Base-by-base conservation (phyloP, 2,888 invertebrate species). In the Boloria euphrosyne region DNA sequence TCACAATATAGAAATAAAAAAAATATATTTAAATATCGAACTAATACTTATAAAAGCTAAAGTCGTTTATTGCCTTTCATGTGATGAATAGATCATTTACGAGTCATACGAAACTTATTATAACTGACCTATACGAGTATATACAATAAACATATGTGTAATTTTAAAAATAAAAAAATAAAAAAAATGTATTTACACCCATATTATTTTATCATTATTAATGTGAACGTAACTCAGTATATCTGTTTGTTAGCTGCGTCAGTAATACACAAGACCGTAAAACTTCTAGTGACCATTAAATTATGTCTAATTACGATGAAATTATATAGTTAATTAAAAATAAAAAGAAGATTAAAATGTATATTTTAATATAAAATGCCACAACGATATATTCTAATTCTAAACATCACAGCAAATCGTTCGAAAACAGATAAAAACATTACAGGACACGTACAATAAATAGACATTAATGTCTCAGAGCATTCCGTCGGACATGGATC, bases 381-480 rank as follows among this genome's bases (percentile, higher is more conserved):
- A 31, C 31, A 49, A 2, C 38, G 1, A 14, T 49, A 59, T 38
- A 17, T 67, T 65, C 49, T 68, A 71, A 78, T 78, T 76, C 76
- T 75, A 77, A 74, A 75, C 76, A 77, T 75, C 77, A 75, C 73
- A 73, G 72, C 77, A 75, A 83, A 84, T 87, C 83, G 84, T 82
- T 81, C 78, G 82, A 75, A 84, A 82, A 78, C 81, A 80, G 76
- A 91, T 91, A 91, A 91, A 91, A 92, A 92, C 90, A 91, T 90
- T 91, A 91, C 87, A 83, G 84, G 83, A 81, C 85, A 86, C 87
- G 84, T 85, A 84, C 90, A 90, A 92, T 92, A 92, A 92, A 91
- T 92, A 91, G 88, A 92, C 90, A 91, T 90, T 90, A 90, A 87
- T 86, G 90, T 90, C 90, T 84, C 78, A 82, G 77, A 83, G 87